Evolutionary conservation across 2,797 vertebrate species (phyloP).

Genomic region (Setipinna tenuifilis): DNA sequence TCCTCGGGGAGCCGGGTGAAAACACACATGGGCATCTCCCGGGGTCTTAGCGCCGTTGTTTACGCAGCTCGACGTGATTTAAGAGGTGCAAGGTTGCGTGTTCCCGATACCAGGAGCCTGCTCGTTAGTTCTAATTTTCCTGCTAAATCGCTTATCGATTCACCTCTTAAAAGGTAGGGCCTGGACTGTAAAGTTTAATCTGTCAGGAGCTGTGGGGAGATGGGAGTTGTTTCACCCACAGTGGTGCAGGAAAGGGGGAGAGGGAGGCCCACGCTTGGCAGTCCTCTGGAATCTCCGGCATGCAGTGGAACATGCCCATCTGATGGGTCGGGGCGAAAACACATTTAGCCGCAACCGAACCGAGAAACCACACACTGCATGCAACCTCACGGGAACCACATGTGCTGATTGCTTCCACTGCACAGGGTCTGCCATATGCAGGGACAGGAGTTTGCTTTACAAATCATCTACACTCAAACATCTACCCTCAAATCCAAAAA

Average conservation of each 20-base stretch:
- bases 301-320: conserved; percentile 15
- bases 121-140: conserved; percentile 21
- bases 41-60: background rate
- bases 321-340: conserved; percentile 8
- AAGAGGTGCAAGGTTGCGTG: background rate
- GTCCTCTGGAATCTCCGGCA: background rate
- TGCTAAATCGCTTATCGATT: conserved; percentile 24
- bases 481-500: too few species aligned
- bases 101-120: background rate
- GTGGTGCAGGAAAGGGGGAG: background rate
- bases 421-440: background rate
- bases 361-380: conserved; percentile 15
- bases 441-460: conserved; percentile 1
- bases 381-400: conserved; percentile 20
- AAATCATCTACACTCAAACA: too few species aligned
- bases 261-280: background rate
- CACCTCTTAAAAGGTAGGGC: conserved; percentile 22
- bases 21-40: background rate
- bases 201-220: background rate
- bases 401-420: conserved; percentile 18
- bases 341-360: conserved; percentile 17
- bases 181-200: conserved; percentile 6
- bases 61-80: background rate
- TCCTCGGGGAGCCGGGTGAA: background rate
- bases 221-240: background rate